These are phyloP conservation scores for Asobara japonica DNA, from an alignment of 1,140 invertebrate genomes.

Conservation along the genomic window DNA sequence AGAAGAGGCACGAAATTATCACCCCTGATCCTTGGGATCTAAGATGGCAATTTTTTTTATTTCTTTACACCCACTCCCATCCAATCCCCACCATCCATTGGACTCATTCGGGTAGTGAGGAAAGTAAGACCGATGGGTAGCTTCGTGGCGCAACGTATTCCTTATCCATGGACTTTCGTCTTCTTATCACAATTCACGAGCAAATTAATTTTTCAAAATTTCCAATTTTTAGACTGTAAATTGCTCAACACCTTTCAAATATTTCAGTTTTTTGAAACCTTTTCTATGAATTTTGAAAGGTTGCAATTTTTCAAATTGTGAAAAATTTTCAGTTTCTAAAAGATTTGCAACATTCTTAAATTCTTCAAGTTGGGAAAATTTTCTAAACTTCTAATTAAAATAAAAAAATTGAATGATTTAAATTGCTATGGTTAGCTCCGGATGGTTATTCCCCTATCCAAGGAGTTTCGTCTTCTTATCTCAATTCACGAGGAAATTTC, in stretches of 20 bases:
- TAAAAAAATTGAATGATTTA: too few species aligned
- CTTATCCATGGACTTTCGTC: conserved; percentile 19
- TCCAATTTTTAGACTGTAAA: too few species aligned
- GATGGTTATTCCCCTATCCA: conserved; percentile 23
- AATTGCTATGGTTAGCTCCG: conserved; percentile 25
- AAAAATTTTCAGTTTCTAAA: too few species aligned
- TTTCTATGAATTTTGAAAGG: too few species aligned
- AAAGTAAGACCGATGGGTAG: conserved; percentile 32
- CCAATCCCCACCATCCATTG: neutral
- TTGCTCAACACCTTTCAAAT: too few species aligned
- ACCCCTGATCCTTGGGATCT: conserved; percentile 14
- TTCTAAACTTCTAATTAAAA: too few species aligned
- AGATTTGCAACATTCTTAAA: too few species aligned
- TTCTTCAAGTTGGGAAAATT: too few species aligned
- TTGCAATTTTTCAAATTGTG: too few species aligned
- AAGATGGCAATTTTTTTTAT: conserved; percentile 23
- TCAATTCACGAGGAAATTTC: conserved; percentile 30
- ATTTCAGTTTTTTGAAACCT: too few species aligned
- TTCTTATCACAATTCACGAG: too few species aligned
- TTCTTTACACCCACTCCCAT: conserved; percentile 1
- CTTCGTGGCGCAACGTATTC: conserved; percentile 29
- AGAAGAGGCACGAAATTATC: conserved; percentile 29
- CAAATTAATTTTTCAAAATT: neutral
- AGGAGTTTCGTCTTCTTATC: conserved; percentile 27
- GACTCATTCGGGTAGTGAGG: neutral